Evolutionary conservation across 2,888 invertebrate genomes (phyloP).

Genomic region (Lumbricus terrestris): DNA sequence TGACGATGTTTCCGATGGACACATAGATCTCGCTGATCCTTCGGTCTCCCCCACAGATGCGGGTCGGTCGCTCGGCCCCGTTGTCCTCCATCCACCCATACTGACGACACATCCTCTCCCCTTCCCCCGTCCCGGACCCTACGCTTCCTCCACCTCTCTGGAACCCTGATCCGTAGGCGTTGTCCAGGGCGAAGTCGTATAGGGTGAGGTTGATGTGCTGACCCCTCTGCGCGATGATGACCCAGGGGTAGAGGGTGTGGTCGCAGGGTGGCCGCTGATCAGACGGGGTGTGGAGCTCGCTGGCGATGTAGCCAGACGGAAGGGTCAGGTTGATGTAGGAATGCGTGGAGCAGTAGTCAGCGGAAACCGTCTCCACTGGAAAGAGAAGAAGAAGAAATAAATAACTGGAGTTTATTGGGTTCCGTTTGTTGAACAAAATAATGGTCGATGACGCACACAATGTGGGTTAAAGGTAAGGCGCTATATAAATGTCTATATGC

Average conservation of each 20-base stretch:
- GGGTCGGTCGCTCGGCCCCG: not conserved
- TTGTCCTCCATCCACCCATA: slow-evolving; percentile 24
- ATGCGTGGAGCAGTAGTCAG: not conserved
- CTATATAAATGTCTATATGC: too few species aligned
- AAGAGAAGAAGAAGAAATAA: not conserved
- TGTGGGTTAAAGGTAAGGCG: too few species aligned
- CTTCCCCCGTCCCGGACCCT: not conserved
- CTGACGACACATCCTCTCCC: slow-evolving; percentile 7
- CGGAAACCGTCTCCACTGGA: not conserved
- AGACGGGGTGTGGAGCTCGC: not conserved
- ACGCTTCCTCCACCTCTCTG: not conserved
- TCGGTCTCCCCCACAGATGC: slow-evolving; percentile 22
- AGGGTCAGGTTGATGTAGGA: slow-evolving; percentile 3
- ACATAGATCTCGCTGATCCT: slow-evolving; percentile 23
- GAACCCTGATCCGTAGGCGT: not conserved
- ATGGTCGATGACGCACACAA: too few species aligned
- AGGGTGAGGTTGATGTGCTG: slow-evolving; percentile 15
- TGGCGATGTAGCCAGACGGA: slow-evolving; percentile 4
- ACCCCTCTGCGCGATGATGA: not conserved
- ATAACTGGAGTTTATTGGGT: not conserved
- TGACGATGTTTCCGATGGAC: slow-evolving; percentile 20
- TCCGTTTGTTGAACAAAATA: not conserved
- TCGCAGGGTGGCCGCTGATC: not conserved
- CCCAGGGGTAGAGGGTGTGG: slow-evolving; percentile 12
- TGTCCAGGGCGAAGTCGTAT: slow-evolving; percentile 12